These are phyloP conservation scores for Cyrtorhinus lividipennis DNA, from an alignment of 1,140 invertebrate genomes.

Conservation along the genomic window DNA sequence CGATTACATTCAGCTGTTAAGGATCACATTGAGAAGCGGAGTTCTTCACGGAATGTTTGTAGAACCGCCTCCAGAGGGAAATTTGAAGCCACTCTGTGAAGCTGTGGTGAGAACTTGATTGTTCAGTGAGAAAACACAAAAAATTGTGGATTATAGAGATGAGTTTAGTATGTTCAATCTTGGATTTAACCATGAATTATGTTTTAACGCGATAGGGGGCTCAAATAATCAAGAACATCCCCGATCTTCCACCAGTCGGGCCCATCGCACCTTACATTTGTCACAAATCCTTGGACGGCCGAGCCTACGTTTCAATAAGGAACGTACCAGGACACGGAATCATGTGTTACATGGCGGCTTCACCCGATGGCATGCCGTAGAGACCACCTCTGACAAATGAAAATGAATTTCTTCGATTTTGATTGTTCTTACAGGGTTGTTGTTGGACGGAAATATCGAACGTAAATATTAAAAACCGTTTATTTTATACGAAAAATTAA, in stretches of 20 bases:
- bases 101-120: constrained; percentile 29
- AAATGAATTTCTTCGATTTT: no score
- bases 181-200: no score
- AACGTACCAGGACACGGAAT: constrained; percentile 34
- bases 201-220: constrained; percentile 25
- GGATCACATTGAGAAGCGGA: constrained; percentile 33
- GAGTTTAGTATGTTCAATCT: no score
- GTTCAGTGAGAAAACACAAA: background rate
- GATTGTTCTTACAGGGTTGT: no score
- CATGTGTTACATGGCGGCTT: constrained; percentile 38
- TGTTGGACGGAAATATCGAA: background rate
- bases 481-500: background rate
- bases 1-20: constrained; percentile 34
- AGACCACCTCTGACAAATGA: background rate
- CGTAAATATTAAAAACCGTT: background rate
- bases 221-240: constrained; percentile 22
- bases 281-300: constrained; percentile 34
- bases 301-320: constrained; percentile 34
- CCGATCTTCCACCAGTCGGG: constrained; percentile 31
- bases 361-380: constrained; percentile 27
- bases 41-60: constrained; percentile 33
- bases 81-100: constrained; percentile 31
- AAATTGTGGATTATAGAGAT: no score
- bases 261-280: constrained; percentile 33
- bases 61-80: constrained; percentile 29